Evolutionary conservation across 2,113 vertebrate genomes (phyloP), one percentile per base, ranked within the genome.

Genomic region (Chaetodon trifascialis): DNA sequence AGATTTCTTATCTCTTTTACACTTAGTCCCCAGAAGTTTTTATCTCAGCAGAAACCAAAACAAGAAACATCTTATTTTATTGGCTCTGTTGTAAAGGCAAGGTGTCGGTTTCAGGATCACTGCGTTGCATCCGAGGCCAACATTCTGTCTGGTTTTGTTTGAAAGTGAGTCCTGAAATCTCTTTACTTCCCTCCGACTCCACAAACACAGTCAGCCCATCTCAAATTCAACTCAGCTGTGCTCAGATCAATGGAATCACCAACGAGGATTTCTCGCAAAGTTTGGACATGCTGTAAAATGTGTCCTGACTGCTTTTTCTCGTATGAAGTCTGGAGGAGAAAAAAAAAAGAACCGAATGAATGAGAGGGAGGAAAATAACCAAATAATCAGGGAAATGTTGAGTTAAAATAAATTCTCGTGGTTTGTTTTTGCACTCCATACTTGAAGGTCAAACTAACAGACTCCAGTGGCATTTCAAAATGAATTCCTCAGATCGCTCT

Each of bases 191-290:
- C n/a, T 82, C 67, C 54, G 71, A 86, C 71, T 80, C 58, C 71
- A 68, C 79, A 87, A 74, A 90, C 77, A 80, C 40, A 44, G 68
- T 67, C 75, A 38, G 64, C 73, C 60, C 40, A 86, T 92, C 78
- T 84, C 62, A 86, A 82, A 92, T 85, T 90, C 87, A 58, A 10
- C 83, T 75, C 84, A 62, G 79, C 84, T 77, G 79, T 40, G 80
- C 79, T 85, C 64, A 80, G 82, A 92, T 91, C 88, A 89, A 83
- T 81, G 70, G 76, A 85, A 79, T 82, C 85, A 75, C 84, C 78
- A 59, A 83, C 77, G 38, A 80, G 84, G 82, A 86, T 89, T 89
- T 73, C 78, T 88, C 78, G 60, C 74, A 91, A 87, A 85, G 76
- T 89, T 86, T 81, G 60, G 85, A 88, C 89, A 86, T 36, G 38